A percentile compares a stretch with the other conserved stretches of the same genome.
Conservation (phyloP, 2,888 invertebrate species). For the Orchesellides sinensis region DNA sequence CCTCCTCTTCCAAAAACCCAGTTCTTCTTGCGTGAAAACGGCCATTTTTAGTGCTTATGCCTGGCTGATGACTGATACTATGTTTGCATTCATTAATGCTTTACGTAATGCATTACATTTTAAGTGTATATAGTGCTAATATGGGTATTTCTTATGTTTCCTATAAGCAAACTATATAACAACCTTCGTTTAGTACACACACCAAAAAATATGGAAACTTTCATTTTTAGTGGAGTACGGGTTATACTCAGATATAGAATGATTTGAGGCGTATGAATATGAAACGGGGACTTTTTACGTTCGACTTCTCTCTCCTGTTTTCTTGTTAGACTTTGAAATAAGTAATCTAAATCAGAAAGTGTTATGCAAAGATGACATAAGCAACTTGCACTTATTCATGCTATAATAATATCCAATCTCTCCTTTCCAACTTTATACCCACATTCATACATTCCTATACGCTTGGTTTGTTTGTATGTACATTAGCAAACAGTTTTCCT, state of each 20-base stretch:
- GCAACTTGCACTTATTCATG: background rate
- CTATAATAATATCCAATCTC: too few species aligned
- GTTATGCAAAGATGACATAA: too few species aligned
- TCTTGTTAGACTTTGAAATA: background rate
- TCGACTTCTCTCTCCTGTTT: background rate
- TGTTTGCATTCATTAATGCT: background rate
- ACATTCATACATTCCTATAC: too few species aligned
- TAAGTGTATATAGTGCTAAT: background rate
- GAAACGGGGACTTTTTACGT: background rate
- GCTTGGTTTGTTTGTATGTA: too few species aligned
- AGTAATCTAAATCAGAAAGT: background rate
- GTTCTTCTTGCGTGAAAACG: too few species aligned
- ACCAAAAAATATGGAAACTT: too few species aligned
- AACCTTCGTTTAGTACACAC: too few species aligned
- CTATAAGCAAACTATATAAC: background rate
- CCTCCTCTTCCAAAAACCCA: too few species aligned
- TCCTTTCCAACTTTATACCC: too few species aligned
- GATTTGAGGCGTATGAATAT: background rate
- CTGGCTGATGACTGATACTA: background rate
- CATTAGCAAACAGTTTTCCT: constrained; percentile 19
- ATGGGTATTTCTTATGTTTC: background rate
- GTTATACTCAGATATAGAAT: background rate
- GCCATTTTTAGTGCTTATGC: background rate
- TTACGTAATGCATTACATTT: background rate
- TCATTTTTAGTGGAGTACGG: too few species aligned